Evolutionary conservation across 2,888 invertebrate species (phyloP).

Genomic region (Agriopis leucophaearia): DNA sequence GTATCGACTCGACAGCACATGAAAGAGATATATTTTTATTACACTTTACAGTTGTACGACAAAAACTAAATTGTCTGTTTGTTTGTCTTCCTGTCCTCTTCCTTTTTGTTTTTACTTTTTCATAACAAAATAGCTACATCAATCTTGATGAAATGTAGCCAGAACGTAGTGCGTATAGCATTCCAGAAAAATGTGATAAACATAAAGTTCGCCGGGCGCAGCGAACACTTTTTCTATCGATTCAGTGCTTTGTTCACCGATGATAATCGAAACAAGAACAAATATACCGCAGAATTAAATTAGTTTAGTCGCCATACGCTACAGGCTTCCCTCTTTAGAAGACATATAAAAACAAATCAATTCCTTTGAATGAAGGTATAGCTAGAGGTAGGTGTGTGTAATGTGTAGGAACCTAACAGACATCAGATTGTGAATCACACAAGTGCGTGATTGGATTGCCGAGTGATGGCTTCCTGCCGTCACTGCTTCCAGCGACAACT

Average conservation of each 20-base stretch:
- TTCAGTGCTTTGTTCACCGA: neutral
- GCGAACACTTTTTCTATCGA: too few species aligned
- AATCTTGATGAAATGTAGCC: too few species aligned
- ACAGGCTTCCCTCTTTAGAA: slow-evolving; percentile 13
- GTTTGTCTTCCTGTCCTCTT: too few species aligned
- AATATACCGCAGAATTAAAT: neutral
- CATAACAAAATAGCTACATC: too few species aligned
- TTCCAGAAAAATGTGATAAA: too few species aligned
- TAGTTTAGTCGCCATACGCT: neutral
- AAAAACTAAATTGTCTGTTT: too few species aligned
- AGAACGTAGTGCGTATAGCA: too few species aligned
- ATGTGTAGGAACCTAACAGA: neutral
- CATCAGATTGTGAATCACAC: slow-evolving; percentile 7
- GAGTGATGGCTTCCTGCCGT: neutral
- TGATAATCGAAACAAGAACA: neutral
- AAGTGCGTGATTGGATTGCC: slow-evolving; percentile 19
- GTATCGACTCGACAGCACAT: too few species aligned
- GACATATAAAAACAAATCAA: slow-evolving; percentile 18
- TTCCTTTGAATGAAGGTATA: neutral
- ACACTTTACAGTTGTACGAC: too few species aligned
- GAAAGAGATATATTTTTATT: too few species aligned
- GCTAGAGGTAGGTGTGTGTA: neutral
- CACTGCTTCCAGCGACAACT: neutral
- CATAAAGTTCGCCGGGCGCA: too few species aligned
- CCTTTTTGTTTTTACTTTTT: too few species aligned